phyloP scores from a whole-genome alignment of 2,113 vertebrate species.

The Laterallus jamaicensis region DNA sequence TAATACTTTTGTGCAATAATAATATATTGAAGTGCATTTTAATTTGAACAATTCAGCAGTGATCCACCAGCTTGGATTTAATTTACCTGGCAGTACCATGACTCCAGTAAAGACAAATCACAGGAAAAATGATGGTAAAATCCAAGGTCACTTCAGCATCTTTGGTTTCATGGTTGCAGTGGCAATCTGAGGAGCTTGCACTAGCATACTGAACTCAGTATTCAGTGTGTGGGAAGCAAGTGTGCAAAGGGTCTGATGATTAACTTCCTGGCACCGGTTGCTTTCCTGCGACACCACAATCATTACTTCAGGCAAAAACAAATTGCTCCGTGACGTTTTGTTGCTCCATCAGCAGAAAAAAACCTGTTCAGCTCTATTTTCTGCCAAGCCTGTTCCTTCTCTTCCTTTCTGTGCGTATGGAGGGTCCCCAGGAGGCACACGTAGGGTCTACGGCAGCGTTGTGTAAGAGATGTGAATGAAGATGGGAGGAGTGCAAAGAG shows the following conservation, averaged over 20 bases:
- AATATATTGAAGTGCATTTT: background rate
- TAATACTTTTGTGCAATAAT: background rate
- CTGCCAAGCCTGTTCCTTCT: slow-evolving; percentile 28
- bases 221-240: slow-evolving; percentile 36
- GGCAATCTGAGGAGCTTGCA: background rate
- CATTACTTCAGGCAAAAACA: slow-evolving; percentile 45
- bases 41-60: background rate
- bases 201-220: background rate
- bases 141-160: background rate
- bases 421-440: background rate
- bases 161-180: background rate
- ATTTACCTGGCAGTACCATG: background rate
- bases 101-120: background rate
- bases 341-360: slow-evolving; percentile 52
- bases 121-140: background rate
- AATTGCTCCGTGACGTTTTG: background rate
- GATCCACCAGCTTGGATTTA: background rate
- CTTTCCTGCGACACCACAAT: background rate
- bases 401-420: background rate
- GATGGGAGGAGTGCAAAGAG: background rate
- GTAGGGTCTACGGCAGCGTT: background rate
- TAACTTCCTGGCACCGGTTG: slow-evolving; percentile 33
- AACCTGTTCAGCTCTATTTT: background rate
- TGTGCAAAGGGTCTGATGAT: slow-evolving; percentile 29
- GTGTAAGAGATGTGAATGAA: background rate